Evolutionary conservation across 1,140 invertebrate genomes (phyloP), one percentile per base, ranked within the genome.

Genomic region (Chrysomallon squamiferum): DNA sequence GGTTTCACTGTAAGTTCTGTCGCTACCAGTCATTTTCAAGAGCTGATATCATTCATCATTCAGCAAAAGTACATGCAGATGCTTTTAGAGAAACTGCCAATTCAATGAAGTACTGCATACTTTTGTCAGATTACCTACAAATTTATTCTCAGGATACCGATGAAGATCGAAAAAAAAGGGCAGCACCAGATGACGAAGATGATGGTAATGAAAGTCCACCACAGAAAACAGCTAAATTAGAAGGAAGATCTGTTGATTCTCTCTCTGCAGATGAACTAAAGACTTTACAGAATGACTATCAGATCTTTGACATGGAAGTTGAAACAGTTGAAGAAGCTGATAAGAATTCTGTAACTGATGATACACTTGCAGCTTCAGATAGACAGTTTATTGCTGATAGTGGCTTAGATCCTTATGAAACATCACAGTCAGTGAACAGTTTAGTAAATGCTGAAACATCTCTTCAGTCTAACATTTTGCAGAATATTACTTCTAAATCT

Each of bases 1-100:
- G 80, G 3, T 82, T 82, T 60, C 69, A 75, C 38, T 82, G 80
- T 47, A 77, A 77, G 41, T 74, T 65, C 43, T 82, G 80, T 60
- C 60, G 58, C 7, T 82, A 76, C 32, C 78, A 82, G 65, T 76
- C 80, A 15, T 82, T 79, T 59, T 82, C 75, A 7, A 47, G 80
- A 33, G 76, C 78, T 43, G 75, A 76, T 66, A 72, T 79, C 20
- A 74, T 82, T 25, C 59, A 70, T 6, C 80, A 82, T 62, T 73
- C 73, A n/a, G 32, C 56, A 2, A 66, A 73, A 22, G 62, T 66
- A 32, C 80, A 82, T 63, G 59, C 63, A 2, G 68, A 69, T 5
- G 77, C 79, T 59, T 18, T 54, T 22, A 15, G 58, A 20, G 70
- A 74, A n/a, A 76, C 61, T 9, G 74, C 78, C 1, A 59, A 33